Evolutionary conservation across 2,113 vertebrate genomes (phyloP).

Genomic region (Chloroceryle aenea): DNA sequence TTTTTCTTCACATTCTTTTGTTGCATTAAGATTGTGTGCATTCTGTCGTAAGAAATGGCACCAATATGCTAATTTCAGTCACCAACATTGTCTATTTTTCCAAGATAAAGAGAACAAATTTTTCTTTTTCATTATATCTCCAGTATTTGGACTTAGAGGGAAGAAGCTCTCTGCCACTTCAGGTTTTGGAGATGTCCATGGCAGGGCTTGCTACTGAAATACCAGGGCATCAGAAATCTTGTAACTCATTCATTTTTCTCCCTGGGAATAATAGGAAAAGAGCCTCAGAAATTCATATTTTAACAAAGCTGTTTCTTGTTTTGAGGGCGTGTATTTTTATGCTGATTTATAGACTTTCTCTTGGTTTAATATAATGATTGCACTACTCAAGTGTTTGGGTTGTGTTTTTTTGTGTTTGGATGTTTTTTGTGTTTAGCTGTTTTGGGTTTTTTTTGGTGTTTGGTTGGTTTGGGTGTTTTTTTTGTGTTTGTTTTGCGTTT

Average conservation of each 20-base stretch:
- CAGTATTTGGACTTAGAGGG: not conserved
- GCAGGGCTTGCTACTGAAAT: not conserved
- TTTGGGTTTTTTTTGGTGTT: too few species aligned
- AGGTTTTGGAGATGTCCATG: rapidly evolving
- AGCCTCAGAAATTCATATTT: not conserved
- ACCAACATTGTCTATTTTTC: not conserved
- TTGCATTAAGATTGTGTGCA: not conserved
- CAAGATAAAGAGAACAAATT: not conserved
- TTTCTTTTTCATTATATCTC: not conserved
- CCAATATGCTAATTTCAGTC: rapidly evolving
- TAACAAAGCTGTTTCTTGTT: not conserved
- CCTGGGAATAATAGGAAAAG: not conserved
- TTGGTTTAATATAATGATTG: not conserved
- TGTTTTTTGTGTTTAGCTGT: too few species aligned
- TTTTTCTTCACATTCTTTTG: not conserved
- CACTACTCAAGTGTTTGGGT: not conserved
- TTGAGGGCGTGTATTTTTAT: not conserved
- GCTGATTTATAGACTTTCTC: not conserved
- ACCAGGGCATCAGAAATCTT: not conserved
- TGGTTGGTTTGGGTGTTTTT: too few species aligned
- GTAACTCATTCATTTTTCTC: not conserved
- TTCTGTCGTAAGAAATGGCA: not conserved
- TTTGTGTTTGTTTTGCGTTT: too few species aligned
- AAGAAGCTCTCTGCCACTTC: not conserved
- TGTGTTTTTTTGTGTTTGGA: too few species aligned